phyloP scores from a whole-genome alignment of 2,113 vertebrate genomes.

The Plotosus lineatus region DNA sequence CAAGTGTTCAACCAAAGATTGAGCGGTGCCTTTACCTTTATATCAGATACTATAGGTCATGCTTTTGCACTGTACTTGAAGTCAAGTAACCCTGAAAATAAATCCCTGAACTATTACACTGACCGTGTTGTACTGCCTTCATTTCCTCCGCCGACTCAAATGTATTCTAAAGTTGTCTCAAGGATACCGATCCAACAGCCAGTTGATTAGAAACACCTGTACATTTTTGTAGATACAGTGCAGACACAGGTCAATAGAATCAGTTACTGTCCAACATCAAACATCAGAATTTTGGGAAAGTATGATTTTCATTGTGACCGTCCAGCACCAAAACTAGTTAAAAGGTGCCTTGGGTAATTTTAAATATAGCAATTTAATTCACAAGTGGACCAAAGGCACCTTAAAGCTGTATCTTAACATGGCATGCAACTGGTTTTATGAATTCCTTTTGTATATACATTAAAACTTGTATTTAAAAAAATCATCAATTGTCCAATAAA shows the following conservation, averaged over 20 bases:
- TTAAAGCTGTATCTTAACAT: too few species aligned
- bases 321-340: too few species aligned
- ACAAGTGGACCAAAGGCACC: too few species aligned
- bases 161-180: conserved; percentile 9
- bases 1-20: conserved; percentile 30
- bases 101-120: conserved; percentile 31
- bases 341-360: too few species aligned
- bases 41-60: conserved; percentile 32
- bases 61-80: conserved; percentile 37
- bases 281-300: not conserved
- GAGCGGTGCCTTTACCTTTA: conserved; percentile 46
- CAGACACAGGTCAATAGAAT: not conserved
- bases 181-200: not conserved
- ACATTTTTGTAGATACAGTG: not conserved
- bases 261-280: not conserved
- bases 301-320: too few species aligned
- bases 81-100: conserved; percentile 39
- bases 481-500: too few species aligned
- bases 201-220: not conserved
- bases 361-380: too few species aligned
- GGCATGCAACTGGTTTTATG: too few species aligned
- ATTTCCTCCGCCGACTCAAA: not conserved
- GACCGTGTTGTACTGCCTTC: not conserved
- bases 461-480: too few species aligned
- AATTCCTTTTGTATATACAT: too few species aligned